Percentiles rank a stretch among this genome's conserved stretches.
phyloP scores from a whole-genome alignment of 1,140 invertebrate genomes.

The Eciton burchellii region DNA sequence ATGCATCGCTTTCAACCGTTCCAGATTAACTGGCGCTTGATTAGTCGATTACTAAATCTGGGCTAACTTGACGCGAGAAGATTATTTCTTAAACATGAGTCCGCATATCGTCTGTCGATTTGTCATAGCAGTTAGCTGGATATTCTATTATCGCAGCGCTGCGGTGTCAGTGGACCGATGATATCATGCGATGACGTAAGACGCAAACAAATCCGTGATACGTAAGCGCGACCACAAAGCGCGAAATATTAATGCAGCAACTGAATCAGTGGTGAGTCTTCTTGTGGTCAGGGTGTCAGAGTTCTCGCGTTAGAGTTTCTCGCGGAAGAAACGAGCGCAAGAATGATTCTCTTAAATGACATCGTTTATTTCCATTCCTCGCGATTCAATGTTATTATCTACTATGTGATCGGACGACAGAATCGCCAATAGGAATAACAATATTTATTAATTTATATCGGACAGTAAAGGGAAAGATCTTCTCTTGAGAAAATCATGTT shows the following conservation, averaged over 20 bases:
- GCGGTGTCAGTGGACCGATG: slow-evolving; percentile 41
- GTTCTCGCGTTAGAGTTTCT: slow-evolving; percentile 12
- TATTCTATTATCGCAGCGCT: slow-evolving; percentile 51
- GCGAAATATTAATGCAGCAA: slow-evolving; percentile 41
- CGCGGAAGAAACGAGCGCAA: not conserved
- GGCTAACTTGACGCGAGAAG: not conserved
- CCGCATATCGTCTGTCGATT: not conserved
- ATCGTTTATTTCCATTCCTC: not conserved
- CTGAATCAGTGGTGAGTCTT: slow-evolving; percentile 8
- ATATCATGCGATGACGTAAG: slow-evolving; percentile 61
- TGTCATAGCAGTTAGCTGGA: slow-evolving; percentile 18
- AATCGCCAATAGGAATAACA: not conserved
- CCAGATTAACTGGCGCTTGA: not conserved
- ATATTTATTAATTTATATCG: too few relatives aligned
- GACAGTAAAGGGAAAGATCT: not conserved
- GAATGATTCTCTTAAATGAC: not conserved
- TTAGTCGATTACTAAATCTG: too few relatives aligned
- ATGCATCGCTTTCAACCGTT: not conserved
- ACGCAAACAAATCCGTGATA: slow-evolving; percentile 18
- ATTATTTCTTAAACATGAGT: not conserved
- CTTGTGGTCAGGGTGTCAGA: not conserved
- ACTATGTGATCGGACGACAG: not conserved
- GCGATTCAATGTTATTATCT: not conserved
- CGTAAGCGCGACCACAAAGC: not conserved
- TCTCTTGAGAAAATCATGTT: not conserved